These are phyloP conservation scores for Drosophila meridionalis DNA, from an alignment of 2,888 invertebrate genomes.

Conservation along the genomic window DNA sequence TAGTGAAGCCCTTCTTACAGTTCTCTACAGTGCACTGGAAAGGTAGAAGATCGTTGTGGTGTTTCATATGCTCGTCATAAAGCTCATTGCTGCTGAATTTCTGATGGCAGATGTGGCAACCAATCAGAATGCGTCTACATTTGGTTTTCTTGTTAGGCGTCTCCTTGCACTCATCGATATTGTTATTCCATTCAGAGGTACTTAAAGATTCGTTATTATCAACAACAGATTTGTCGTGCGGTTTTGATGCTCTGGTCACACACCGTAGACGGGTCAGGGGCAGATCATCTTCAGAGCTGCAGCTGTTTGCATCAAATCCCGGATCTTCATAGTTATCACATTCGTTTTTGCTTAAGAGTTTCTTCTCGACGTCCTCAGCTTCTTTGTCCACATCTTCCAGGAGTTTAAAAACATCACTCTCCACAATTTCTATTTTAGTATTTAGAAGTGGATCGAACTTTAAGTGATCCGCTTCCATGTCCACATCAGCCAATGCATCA, in stretches of 20 bases:
- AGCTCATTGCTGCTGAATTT: slow-evolving; percentile 74
- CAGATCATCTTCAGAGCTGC: slow-evolving; percentile 67
- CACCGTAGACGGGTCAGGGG: slow-evolving; percentile 66
- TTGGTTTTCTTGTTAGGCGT: slow-evolving; percentile 26
- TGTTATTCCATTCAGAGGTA: slow-evolving; percentile 40
- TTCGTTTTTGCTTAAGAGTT: slow-evolving; percentile 5
- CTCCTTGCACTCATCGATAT: slow-evolving; percentile 32
- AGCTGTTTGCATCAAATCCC: slow-evolving; percentile 63
- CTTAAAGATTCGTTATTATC: slow-evolving; percentile 27
- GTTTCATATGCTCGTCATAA: slow-evolving; percentile 82
- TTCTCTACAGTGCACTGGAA: slow-evolving; percentile 78
- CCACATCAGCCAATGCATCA: slow-evolving; percentile 31
- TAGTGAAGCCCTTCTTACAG: slow-evolving; percentile 81
- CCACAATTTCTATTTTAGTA: slow-evolving; percentile 73
- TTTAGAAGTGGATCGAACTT: slow-evolving; percentile 51
- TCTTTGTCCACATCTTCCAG: slow-evolving; percentile 71
- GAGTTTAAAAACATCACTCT: slow-evolving; percentile 80
- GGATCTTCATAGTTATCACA: slow-evolving; percentile 61
- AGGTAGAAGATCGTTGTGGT: slow-evolving; percentile 80
- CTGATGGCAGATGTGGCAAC: slow-evolving; percentile 81
- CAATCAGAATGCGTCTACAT: slow-evolving; percentile 58
- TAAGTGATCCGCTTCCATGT: slow-evolving; percentile 73
- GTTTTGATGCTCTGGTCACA: slow-evolving; percentile 15
- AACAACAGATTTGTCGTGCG: slow-evolving; percentile 32
- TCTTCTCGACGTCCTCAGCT: slow-evolving; percentile 6